A percentile compares a stretch with the other conserved stretches of the same genome.
Evolutionary conservation across 2,888 invertebrate genomes (phyloP).

Genomic region (Timema podura): DNA sequence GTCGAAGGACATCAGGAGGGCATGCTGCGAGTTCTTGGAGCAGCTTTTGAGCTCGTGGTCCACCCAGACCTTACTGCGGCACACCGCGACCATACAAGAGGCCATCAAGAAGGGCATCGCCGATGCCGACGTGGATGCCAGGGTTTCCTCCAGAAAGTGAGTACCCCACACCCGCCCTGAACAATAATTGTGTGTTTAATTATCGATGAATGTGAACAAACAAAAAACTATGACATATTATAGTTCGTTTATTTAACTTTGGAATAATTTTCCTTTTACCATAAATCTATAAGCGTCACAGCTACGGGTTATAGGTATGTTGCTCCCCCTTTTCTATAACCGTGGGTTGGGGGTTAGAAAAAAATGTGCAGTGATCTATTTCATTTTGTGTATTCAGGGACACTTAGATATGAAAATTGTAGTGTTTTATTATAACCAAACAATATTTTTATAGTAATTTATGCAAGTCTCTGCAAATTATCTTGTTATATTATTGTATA

Average conservation of each 20-base stretch:
- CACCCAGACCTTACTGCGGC: constrained; percentile 75
- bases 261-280: constrained; percentile 14
- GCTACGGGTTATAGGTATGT: no score
- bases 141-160: constrained; percentile 77
- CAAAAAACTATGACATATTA: no score
- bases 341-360: no score
- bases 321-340: no score
- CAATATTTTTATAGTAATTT: no score
- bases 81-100: constrained; percentile 72
- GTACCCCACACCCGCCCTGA: constrained; percentile 32
- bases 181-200: constrained; percentile 17
- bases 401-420: no score
- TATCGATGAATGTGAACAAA: background rate
- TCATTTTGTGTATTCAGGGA: no score
- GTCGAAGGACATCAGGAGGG: constrained; percentile 83
- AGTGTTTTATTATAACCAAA: no score
- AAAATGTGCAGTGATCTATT: no score
- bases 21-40: constrained; percentile 77
- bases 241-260: constrained; percentile 12
- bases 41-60: constrained; percentile 84
- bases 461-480: no score
- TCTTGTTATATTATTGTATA: no score
- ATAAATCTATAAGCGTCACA: constrained; percentile 8
- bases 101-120: constrained; percentile 80
- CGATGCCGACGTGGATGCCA: constrained; percentile 90